These are phyloP conservation scores for Coelopa frigida DNA, from an alignment of 1,140 invertebrate species.

Conservation along the genomic window DNA sequence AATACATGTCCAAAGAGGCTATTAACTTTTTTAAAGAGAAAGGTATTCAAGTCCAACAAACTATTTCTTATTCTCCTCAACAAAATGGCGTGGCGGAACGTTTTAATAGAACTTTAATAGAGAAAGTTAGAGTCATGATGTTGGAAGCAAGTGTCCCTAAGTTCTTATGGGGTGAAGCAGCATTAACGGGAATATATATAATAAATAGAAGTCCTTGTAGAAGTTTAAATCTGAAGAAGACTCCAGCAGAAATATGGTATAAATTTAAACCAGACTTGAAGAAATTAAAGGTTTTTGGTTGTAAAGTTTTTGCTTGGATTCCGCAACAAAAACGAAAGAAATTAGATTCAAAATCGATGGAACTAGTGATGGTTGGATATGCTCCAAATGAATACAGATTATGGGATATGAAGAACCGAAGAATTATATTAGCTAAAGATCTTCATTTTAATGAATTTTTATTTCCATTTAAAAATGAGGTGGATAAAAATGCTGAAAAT, in stretches of 20 bases:
- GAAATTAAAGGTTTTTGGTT: conserved; percentile 28
- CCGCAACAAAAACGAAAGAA: conserved; percentile 15
- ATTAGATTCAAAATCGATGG: conserved; percentile 15
- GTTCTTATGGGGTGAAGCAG: conserved; percentile 31
- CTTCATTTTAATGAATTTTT: conserved; percentile 17
- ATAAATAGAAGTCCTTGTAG: conserved; percentile 9
- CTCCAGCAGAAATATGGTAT: conserved; percentile 32
- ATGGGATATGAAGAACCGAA: conserved; percentile 20
- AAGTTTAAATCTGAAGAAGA: no score
- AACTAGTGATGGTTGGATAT: conserved; percentile 20
- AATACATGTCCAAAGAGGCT: conserved; percentile 19
- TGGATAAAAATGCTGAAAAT: no score
- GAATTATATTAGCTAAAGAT: conserved; percentile 20
- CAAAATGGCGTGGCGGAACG: conserved; percentile 34
- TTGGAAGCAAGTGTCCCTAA: conserved; percentile 15
- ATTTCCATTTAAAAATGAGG: neutral
- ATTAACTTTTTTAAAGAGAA: conserved; percentile 1
- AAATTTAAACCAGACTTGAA: conserved; percentile 23
- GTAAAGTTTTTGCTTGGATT: conserved; percentile 16
- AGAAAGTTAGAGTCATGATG: conserved; percentile 22
- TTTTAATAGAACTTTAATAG: conserved; percentile 26
- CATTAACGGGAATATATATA: conserved; percentile 22
- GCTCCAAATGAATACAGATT: conserved; percentile 24
- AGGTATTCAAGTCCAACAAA: conserved; percentile 19
- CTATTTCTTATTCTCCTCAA: conserved; percentile 29